Percentiles rank a stretch among this genome's conserved stretches.
Conservation (phyloP, 2,888 invertebrate species). For the Netelia virgata region DNA sequence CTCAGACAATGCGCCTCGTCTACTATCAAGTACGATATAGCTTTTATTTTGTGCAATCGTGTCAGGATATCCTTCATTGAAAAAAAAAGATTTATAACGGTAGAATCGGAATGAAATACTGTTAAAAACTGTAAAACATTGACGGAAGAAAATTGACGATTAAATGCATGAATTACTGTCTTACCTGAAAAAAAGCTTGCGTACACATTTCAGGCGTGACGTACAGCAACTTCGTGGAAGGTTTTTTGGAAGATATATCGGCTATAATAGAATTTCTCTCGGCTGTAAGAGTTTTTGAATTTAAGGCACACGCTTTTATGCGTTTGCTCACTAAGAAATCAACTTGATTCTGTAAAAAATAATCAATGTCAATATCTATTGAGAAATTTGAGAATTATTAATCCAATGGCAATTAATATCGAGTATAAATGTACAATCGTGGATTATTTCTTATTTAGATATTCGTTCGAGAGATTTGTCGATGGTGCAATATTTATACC, state of each 20-base stretch:
- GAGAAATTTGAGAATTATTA: constrained; percentile 20
- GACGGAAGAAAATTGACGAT: constrained; percentile 11
- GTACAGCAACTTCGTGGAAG: constrained; percentile 94
- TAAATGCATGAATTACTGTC: constrained; percentile 33
- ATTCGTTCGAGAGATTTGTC: background rate
- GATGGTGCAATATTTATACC: constrained; percentile 85
- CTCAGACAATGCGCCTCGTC: constrained; percentile 99
- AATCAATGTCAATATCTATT: constrained; percentile 36
- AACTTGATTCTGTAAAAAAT: constrained; percentile 92
- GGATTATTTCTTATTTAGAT: background rate
- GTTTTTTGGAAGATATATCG: constrained; percentile 89
- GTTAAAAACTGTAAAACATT: constrained; percentile 13
- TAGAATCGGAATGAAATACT: constrained; percentile 17
- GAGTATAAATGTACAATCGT: background rate
- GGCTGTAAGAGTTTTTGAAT: constrained; percentile 93
- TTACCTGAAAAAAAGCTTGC: constrained; percentile 85
- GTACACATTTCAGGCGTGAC: constrained; percentile 98
- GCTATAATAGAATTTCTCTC: constrained; percentile 92
- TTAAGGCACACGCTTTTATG: constrained; percentile 94
- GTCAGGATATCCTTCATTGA: constrained; percentile 86
- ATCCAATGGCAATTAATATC: background rate
- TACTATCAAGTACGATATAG: constrained; percentile 95
- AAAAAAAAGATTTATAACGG: constrained; percentile 32
- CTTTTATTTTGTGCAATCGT: constrained; percentile 90
- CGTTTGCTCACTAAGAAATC: constrained; percentile 92